phyloP scores from a whole-genome alignment of 2,113 vertebrate species.

The Clinocottus analis region DNA sequence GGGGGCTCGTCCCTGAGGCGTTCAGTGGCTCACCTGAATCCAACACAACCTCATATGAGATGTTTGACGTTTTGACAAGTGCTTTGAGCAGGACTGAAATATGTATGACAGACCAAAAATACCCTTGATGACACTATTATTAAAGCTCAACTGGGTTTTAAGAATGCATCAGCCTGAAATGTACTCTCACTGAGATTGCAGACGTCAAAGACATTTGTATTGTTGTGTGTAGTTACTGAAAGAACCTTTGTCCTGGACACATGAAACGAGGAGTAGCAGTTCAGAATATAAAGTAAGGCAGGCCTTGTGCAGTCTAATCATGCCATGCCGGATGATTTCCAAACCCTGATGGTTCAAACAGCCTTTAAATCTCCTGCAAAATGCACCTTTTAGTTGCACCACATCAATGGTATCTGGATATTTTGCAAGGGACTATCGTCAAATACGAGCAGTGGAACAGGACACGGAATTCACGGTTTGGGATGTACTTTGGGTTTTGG shows the following conservation, averaged over 20 bases:
- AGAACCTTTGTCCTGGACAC: background rate
- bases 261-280: background rate
- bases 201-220: background rate
- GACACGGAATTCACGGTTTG: background rate
- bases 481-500: background rate
- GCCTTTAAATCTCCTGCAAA: conserved; percentile 27
- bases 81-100: conserved; percentile 35
- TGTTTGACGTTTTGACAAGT: conserved; percentile 46
- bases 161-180: background rate
- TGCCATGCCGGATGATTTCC: background rate
- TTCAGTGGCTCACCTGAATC: conserved; percentile 47
- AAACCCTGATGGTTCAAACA: background rate
- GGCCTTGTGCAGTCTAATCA: background rate
- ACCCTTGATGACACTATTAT: conserved; percentile 24
- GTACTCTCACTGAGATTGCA: background rate
- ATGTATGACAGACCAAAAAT: conserved; percentile 40
- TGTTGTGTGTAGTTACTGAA: background rate
- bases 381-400: background rate
- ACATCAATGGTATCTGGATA: background rate
- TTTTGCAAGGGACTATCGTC: background rate
- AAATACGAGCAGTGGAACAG: background rate
- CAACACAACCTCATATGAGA: conserved; percentile 37
- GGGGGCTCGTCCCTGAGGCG: conserved; percentile 27
- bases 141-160: conserved; percentile 23
- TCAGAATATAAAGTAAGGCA: background rate